Evolutionary conservation across 2,113 vertebrate species (phyloP).

Genomic region (Typhlomys cinereus): DNA sequence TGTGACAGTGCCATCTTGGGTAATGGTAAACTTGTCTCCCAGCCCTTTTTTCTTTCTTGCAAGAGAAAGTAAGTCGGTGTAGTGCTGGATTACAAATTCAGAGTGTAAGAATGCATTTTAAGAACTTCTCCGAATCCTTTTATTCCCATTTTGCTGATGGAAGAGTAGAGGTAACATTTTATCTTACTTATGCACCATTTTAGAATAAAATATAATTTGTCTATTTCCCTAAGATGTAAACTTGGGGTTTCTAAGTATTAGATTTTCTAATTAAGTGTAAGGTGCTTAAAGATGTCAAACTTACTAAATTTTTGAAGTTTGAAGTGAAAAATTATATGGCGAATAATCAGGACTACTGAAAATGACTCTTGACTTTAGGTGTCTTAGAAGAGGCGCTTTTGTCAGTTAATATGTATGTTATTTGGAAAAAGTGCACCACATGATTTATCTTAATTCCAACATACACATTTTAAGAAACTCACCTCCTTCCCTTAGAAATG

Average conservation of each 20-base stretch:
- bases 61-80: not conserved
- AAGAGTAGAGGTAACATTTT: slow-evolving; percentile 52
- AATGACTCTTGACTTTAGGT: not conserved
- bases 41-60: not conserved
- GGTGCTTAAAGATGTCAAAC: not conserved
- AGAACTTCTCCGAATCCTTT: not conserved
- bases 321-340: slow-evolving; percentile 42
- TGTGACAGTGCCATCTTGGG: slow-evolving; percentile 57
- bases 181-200: not conserved
- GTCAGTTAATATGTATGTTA: not conserved
- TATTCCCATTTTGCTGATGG: slow-evolving; percentile 61
- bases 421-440: not conserved
- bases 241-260: not conserved
- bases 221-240: not conserved
- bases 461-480: not conserved
- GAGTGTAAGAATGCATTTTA: not conserved
- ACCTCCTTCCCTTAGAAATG: not conserved
- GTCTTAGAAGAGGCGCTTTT: slow-evolving; percentile 24
- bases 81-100: not conserved
- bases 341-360: slow-evolving; percentile 26
- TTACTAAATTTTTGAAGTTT: not conserved
- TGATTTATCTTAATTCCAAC: not conserved
- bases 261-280: slow-evolving; percentile 22
- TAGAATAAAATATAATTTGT: not conserved
- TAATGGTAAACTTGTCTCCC: slow-evolving; percentile 25